These are phyloP conservation scores for Pseudolycoriella hygida DNA, from an alignment of 2,888 invertebrate species.

Conservation along the genomic window DNA sequence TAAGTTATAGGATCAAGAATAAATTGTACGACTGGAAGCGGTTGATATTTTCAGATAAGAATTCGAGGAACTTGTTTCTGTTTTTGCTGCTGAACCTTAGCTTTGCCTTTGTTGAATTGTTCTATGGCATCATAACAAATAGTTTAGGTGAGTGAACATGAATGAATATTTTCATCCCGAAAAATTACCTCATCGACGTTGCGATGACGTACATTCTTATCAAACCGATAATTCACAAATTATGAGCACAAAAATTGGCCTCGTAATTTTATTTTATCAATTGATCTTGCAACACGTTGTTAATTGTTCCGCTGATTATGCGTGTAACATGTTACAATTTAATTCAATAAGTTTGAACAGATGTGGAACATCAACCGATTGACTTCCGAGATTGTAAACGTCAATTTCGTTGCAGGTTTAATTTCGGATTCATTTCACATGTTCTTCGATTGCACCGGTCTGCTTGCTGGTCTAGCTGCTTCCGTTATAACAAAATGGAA, in stretches of 20 bases:
- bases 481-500: constrained; percentile 95
- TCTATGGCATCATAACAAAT: constrained; percentile 82
- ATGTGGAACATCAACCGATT: no score
- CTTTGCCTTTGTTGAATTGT: constrained; percentile 90
- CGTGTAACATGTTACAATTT: no score
- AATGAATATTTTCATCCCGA: no score
- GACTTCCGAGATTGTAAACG: no score
- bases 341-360: no score
- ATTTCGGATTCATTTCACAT: constrained; percentile 99
- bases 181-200: no score
- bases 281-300: no score
- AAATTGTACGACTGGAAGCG: constrained; percentile 61
- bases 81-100: constrained; percentile 85
- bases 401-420: constrained; percentile 47
- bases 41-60: constrained; percentile 80
- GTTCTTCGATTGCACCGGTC: constrained; percentile 97
- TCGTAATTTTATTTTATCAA: no score
- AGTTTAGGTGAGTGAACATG: constrained; percentile 53
- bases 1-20: constrained; percentile 48
- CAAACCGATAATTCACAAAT: no score
- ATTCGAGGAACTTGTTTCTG: constrained; percentile 83
- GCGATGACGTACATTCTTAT: no score
- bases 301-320: no score
- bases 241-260: no score
- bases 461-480: constrained; percentile 83